Base-by-base conservation (phyloP, 2,113 vertebrate genomes). In the Rhinoptilus africanus region DNA sequence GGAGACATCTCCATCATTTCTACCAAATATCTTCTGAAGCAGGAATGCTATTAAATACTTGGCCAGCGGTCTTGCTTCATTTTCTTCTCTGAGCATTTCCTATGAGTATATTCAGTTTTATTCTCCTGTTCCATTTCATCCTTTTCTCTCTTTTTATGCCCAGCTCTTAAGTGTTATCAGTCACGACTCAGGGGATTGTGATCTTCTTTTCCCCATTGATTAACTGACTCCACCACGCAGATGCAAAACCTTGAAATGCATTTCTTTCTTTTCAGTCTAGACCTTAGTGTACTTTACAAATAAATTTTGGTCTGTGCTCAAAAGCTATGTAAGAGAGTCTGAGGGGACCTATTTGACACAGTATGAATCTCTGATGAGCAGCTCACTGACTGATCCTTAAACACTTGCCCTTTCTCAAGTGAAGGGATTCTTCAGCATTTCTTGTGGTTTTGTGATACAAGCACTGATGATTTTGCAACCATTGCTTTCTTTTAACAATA, bases 301-400 rank as follows among this genome's bases (percentile, higher is more conserved):
- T 85, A 91, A 92, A 85, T 88, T 87, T 87, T 87, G 48, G 16
- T 27, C 39, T 72, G 12, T 72, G 20, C 21, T 85, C 68, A 43
- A 43, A 82, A 95, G 64, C 16, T 81, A 66, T 68, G 20, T 67
- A 47, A 54, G 43, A 56, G 11, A 74, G 47, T 80, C 93, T 63
- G 51, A 81, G 91, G 60, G 47, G 54, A 89, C 27, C 23, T 85
- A 20, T 85, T 91, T 94, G 26, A 51, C 34, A 41, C 66, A 57
- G 15, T 45, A 82, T 57, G 62, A 89, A 89, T 94, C 84, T 68
- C 69, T 88, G 81, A 91, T 88, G 66, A 96, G 43, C 69, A 82
- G 48, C 66, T 89, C 37, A 34, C 50, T 81, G 56, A 50, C 60
- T 91, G 53, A 91, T 78, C 47, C 56, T 93, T 81, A 87, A 85